These are phyloP conservation scores for Megalurothrips usitatus DNA, from an alignment of 2,888 invertebrate genomes.

Conservation along the genomic window DNA sequence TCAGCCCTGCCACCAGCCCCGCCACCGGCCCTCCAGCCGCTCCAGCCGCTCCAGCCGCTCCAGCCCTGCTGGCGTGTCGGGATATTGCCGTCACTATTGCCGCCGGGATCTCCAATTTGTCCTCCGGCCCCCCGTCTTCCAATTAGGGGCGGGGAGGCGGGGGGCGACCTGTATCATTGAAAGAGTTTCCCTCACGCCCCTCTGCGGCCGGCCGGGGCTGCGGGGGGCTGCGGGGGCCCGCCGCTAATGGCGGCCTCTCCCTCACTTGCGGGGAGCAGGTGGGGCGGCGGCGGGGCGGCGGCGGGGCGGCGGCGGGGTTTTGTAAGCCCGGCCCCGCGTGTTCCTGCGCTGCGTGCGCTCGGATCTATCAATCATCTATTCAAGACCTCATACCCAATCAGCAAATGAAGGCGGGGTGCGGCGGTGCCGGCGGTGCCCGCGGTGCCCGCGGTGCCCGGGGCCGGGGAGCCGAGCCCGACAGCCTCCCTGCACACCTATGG, in stretches of 20 bases:
- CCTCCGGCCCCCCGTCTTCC: neutral
- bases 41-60: neutral
- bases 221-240: neutral
- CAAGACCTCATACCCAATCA: no score
- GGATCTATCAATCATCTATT: no score
- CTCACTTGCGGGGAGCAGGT: neutral
- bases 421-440: no score
- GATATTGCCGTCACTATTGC: slow-evolving; percentile 6
- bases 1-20: neutral
- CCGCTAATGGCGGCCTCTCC: neutral
- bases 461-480: no score
- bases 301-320: no score
- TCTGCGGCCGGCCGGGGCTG: no score
- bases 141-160: neutral
- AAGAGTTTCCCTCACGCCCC: neutral
- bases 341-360: no score
- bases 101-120: slow-evolving; percentile 2
- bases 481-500: no score
- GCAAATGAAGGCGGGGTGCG: no score
- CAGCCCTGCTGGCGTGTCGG: neutral
- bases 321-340: no score
- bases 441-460: no score
- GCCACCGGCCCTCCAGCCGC: neutral
- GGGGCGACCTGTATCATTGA: neutral
- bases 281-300: no score